These are phyloP conservation scores for Tipula vernalis DNA, from an alignment of 2,888 invertebrate genomes.

Conservation along the genomic window DNA sequence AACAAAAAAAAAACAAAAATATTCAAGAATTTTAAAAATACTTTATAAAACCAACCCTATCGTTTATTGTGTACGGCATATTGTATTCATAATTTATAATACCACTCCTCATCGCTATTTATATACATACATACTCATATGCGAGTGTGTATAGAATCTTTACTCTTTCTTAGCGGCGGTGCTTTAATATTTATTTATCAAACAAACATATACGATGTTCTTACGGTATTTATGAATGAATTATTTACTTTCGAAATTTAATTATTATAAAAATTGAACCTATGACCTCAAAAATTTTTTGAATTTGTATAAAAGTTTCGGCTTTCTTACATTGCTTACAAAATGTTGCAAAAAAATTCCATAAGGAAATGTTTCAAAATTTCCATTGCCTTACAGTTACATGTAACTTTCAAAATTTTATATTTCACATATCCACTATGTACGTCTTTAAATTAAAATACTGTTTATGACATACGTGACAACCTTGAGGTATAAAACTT, in stretches of 20 bases:
- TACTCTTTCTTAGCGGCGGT: too few relatives aligned
- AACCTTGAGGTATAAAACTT: background rate
- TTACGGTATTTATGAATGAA: too few relatives aligned
- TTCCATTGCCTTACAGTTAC: background rate
- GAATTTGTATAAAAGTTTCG: background rate
- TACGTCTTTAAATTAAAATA: background rate
- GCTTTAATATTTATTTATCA: too few relatives aligned
- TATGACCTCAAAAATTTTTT: background rate
- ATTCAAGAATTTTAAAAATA: background rate
- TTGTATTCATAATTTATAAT: background rate
- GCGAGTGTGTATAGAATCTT: too few relatives aligned
- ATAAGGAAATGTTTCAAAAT: background rate
- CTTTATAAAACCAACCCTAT: background rate
- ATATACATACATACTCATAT: too few relatives aligned
- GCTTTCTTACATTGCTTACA: background rate
- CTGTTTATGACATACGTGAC: background rate
- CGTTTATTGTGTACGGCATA: background rate
- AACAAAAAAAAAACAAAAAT: background rate
- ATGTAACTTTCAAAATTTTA: background rate
- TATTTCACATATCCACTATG: background rate
- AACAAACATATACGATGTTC: too few relatives aligned
- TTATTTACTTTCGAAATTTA: too few relatives aligned
- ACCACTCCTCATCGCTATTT: background rate
- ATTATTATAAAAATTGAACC: too few relatives aligned
- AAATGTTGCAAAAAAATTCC: background rate